phyloP scores from a whole-genome alignment of 1,140 invertebrate species.

The Dreissena polymorpha region DNA sequence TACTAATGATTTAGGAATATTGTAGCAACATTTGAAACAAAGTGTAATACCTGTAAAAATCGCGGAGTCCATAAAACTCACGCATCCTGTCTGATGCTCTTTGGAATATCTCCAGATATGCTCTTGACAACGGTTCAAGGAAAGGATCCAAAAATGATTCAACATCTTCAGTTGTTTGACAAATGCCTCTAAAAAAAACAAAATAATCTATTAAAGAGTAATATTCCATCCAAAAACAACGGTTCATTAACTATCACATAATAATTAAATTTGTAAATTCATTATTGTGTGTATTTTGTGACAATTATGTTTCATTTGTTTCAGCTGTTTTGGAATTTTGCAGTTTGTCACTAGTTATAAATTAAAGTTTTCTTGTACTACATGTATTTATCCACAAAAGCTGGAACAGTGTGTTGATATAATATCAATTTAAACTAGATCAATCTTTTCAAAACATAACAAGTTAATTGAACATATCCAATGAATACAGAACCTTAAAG shows the following conservation, averaged over 20 bases:
- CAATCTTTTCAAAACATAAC: background rate
- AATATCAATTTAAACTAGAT: background rate
- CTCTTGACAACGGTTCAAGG: constrained; percentile 64
- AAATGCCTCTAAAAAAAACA: constrained; percentile 70
- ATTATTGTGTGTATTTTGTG: background rate
- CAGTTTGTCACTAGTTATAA: background rate
- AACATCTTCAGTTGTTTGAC: constrained; percentile 57
- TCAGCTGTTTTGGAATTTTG: background rate
- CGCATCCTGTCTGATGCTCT: constrained; percentile 58
- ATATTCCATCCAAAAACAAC: background rate
- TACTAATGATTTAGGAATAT: background rate
- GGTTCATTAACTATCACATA: background rate
- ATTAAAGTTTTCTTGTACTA: background rate
- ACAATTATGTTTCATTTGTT: background rate
- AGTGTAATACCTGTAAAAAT: constrained; percentile 74
- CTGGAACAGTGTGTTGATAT: background rate
- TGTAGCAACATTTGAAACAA: background rate
- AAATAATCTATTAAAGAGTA: background rate
- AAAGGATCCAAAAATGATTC: constrained; percentile 54
- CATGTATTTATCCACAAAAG: no score
- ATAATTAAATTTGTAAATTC: background rate
- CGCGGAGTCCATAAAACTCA: constrained; percentile 78
- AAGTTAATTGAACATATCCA: background rate
- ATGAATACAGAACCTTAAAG: background rate
- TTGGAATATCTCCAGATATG: constrained; percentile 69